phyloP scores from a whole-genome alignment of 2,797 vertebrate genomes.

The Todus mexicanus region DNA sequence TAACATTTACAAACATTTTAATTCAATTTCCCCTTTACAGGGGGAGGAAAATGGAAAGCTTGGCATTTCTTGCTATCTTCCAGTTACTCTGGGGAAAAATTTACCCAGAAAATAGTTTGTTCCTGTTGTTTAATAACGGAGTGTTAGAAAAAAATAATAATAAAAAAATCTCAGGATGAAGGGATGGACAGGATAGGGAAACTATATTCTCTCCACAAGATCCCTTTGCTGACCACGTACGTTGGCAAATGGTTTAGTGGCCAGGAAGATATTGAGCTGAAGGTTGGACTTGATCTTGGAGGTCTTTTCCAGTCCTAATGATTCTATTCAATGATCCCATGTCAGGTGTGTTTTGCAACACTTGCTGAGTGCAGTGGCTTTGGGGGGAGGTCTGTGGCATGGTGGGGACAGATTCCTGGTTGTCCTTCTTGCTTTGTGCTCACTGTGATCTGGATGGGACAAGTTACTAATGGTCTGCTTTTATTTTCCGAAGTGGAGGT shows the following conservation, averaged over 20 bases:
- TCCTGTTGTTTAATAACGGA: slow-evolving; percentile 4
- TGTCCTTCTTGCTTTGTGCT: not conserved
- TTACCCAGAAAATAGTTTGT: not conserved
- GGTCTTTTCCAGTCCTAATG: no score
- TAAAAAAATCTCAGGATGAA: not conserved
- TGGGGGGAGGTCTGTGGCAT: not conserved
- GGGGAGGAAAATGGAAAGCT: not conserved
- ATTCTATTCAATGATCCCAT: no score
- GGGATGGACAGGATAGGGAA: not conserved
- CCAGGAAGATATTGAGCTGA: no score
- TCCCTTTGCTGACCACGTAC: not conserved
- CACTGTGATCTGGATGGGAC: accelerated
- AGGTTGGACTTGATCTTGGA: no score
- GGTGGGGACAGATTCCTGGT: not conserved
- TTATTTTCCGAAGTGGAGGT: not conserved
- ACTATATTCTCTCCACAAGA: not conserved
- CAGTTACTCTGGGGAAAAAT: not conserved
- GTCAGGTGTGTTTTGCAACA: not conserved
- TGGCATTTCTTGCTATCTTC: not conserved
- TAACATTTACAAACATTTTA: not conserved
- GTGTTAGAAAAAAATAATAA: not conserved
- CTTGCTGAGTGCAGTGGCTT: not conserved
- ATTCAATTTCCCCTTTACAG: not conserved
- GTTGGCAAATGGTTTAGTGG: no score
- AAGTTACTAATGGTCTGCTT: not conserved